phyloP scores from a whole-genome alignment of 2,797 vertebrate species.

The Orientallactaga sibirica region DNA sequence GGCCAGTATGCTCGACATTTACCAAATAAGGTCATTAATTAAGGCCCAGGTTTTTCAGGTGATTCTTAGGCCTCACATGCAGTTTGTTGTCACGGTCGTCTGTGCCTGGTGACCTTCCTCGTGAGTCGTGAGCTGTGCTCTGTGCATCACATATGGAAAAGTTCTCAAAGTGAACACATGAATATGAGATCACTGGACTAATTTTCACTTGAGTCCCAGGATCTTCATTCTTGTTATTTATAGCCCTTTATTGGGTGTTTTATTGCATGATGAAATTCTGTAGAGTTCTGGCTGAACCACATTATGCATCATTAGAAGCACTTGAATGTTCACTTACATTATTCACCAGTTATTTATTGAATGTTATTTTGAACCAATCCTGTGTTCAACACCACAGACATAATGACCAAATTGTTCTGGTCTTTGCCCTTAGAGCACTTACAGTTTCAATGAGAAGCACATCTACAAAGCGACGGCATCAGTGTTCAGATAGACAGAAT shows the following conservation, averaged over 20 bases:
- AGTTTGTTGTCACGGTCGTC: background rate
- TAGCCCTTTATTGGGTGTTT: slow-evolving; percentile 25
- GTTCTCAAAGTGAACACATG: slow-evolving; percentile 38
- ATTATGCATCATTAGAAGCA: slow-evolving; percentile 51
- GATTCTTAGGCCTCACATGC: background rate
- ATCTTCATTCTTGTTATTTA: slow-evolving; percentile 73
- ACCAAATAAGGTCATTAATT: slow-evolving; percentile 4
- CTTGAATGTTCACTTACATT: slow-evolving; percentile 13
- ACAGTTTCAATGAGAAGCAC: background rate
- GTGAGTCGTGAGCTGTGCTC: background rate
- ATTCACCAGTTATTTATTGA: slow-evolving; percentile 48
- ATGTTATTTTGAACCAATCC: background rate
- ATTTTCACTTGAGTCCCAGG: slow-evolving; percentile 56
- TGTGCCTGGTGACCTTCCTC: background rate
- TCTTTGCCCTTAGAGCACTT: background rate
- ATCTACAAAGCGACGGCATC: background rate
- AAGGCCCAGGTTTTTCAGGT: slow-evolving; percentile 1
- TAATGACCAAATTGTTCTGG: background rate
- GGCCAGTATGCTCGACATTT: background rate
- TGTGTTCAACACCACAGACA: background rate
- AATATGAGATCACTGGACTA: slow-evolving; percentile 39
- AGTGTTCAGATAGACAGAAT: background rate
- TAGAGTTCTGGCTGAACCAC: slow-evolving; percentile 1
- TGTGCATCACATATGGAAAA: background rate
- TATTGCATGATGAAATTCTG: slow-evolving; percentile 63